Percentiles rank a stretch among this genome's conserved stretches.
phyloP scores from a whole-genome alignment of 2,888 invertebrate species.

The Sacculina carcini region DNA sequence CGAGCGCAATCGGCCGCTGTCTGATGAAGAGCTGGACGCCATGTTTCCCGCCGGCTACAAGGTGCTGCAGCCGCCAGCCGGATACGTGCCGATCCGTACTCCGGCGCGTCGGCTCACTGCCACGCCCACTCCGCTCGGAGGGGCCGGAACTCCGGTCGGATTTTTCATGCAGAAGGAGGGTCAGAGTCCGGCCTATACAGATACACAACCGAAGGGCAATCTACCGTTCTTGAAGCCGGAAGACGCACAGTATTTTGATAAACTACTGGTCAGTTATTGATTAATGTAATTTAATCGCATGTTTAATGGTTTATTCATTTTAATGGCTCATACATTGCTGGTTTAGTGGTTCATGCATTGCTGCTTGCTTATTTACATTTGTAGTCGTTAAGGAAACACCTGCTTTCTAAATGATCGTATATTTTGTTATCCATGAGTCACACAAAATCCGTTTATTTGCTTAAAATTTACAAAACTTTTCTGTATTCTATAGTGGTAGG shows the following conservation, averaged over 20 bases:
- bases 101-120: constrained; percentile 92
- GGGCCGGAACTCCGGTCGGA: constrained; percentile 42
- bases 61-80: constrained; percentile 65
- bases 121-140: constrained; percentile 83
- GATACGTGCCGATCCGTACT: constrained; percentile 84
- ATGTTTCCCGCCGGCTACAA: constrained; percentile 98
- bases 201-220: constrained; percentile 88
- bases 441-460: no score
- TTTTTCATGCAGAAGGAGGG: constrained; percentile 62
- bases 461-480: no score
- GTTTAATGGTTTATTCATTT: no score
- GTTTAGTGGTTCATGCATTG: no score
- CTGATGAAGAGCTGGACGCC: constrained; percentile 88
- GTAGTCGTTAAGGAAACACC: no score
- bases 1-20: constrained; percentile 80
- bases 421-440: no score
- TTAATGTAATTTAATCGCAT: no score
- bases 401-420: no score
- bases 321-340: no score
- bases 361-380: no score
- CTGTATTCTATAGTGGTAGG: no score
- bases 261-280: constrained; percentile 49
- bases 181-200: constrained; percentile 39
- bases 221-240: constrained; percentile 98
- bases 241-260: constrained; percentile 98